phyloP scores from a whole-genome alignment of 1,140 invertebrate genomes.

The Chionoecetes opilio region DNA sequence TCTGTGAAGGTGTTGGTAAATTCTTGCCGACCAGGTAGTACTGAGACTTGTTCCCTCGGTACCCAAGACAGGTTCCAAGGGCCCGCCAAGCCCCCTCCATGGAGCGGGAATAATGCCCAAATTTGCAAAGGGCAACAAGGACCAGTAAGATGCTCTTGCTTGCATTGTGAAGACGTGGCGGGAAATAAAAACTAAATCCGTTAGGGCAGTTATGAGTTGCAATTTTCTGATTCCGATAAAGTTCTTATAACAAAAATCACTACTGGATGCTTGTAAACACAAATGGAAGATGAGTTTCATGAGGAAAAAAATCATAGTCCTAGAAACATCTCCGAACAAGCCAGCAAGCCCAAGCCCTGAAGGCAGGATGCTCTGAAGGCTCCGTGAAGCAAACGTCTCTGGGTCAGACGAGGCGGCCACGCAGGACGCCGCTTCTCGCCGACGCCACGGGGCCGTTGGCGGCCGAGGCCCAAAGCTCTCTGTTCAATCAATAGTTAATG shows the following conservation, averaged over 20 bases:
- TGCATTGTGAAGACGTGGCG: not conserved
- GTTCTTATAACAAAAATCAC: not conserved
- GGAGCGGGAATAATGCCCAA: not conserved
- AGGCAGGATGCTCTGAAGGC: not conserved
- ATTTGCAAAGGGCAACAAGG: not conserved
- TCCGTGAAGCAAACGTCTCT: not conserved
- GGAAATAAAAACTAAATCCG: not conserved
- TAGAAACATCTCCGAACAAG: too few species aligned
- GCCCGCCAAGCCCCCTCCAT: not conserved
- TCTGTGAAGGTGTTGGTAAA: not conserved
- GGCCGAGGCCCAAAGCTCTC: not conserved
- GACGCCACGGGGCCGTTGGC: conserved; percentile 21
- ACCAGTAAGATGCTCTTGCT: not conserved
- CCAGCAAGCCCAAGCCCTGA: not conserved
- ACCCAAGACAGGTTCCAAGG: not conserved
- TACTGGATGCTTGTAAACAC: not conserved
- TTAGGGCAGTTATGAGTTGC: not conserved
- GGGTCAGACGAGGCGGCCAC: conserved; percentile 11
- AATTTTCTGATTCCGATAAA: not conserved
- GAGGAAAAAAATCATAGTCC: not conserved
- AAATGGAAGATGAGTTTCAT: not conserved
- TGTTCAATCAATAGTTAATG: conserved; percentile 30
- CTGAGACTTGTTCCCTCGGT: not conserved
- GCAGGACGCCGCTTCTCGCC: conserved; percentile 11
- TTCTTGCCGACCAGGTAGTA: not conserved